phyloP scores from a whole-genome alignment of 2,888 invertebrate species.

The Epinotia ramella region DNA sequence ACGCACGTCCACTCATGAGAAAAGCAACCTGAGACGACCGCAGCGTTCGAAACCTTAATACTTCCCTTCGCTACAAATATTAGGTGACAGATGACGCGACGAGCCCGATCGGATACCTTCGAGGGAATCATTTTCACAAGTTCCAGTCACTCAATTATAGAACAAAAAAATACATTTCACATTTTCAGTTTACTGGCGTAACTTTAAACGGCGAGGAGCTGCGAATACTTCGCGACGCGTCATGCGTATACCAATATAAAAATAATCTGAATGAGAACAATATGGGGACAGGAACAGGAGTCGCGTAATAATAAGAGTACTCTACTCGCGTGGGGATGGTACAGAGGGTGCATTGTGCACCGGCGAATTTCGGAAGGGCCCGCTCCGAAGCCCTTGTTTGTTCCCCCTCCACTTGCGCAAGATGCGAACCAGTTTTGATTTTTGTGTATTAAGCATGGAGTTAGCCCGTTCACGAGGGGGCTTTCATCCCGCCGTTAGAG shows the following conservation, averaged over 20 bases:
- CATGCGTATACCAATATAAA: slow-evolving; percentile 78
- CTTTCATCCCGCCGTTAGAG: slow-evolving; percentile 59
- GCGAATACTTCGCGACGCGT: slow-evolving; percentile 71
- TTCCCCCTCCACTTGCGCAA: slow-evolving; percentile 83
- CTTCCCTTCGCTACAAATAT: slow-evolving; percentile 84
- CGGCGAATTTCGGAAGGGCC: slow-evolving; percentile 84
- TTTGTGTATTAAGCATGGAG: slow-evolving; percentile 74
- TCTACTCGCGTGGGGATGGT: slow-evolving; percentile 80
- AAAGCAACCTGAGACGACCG: slow-evolving; percentile 85
- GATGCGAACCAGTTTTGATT: slow-evolving; percentile 84
- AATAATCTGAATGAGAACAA: slow-evolving; percentile 80
- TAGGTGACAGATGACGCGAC: slow-evolving; percentile 79
- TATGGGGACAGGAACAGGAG: slow-evolving; percentile 83
- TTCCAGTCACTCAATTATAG: slow-evolving; percentile 29
- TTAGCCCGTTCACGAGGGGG: slow-evolving; percentile 70
- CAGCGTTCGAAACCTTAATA: slow-evolving; percentile 85
- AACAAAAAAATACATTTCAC: slow-evolving; percentile 34
- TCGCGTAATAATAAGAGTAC: slow-evolving; percentile 83
- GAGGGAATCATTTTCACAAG: slow-evolving; percentile 69
- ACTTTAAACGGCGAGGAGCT: slow-evolving; percentile 59
- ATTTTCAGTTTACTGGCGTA: slow-evolving; percentile 35
- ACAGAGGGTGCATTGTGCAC: slow-evolving; percentile 85
- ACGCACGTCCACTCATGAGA: slow-evolving; percentile 85
- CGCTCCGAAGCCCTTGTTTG: slow-evolving; percentile 78
- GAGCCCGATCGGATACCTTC: slow-evolving; percentile 69